Evolutionary conservation across 2,797 vertebrate genomes (phyloP).

Genomic region (Antennarius maculatus): DNA sequence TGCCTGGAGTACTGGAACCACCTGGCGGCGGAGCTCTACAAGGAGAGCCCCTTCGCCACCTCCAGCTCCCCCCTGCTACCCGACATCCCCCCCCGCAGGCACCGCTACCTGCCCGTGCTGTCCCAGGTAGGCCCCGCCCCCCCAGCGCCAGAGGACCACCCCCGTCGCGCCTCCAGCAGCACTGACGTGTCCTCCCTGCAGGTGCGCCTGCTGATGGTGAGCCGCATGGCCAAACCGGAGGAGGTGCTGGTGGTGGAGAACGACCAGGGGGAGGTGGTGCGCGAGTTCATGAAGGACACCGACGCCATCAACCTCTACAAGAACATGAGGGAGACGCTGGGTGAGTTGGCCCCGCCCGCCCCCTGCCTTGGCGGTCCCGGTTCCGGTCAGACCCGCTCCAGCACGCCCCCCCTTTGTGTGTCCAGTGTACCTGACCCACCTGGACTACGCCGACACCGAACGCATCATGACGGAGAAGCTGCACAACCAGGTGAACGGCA

Average conservation of each 20-base stretch:
- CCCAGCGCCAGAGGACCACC: no score
- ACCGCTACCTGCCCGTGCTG: conserved; percentile 94
- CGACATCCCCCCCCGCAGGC: conserved; percentile 93
- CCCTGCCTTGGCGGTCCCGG: not conserved
- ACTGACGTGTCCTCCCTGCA: conserved; percentile 6
- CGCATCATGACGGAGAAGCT: conserved; percentile 99
- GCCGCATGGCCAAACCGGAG: conserved; percentile 97
- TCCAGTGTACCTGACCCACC: conserved; percentile 94
- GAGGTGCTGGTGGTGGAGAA: conserved; percentile 98
- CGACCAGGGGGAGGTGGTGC: conserved; percentile 96
- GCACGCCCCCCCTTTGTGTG: not conserved
- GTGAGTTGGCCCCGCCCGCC: conserved; percentile 64
- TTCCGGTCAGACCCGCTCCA: no score
- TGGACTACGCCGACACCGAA: conserved; percentile 97
- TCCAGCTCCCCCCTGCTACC: conserved; percentile 93
- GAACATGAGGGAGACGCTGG: conserved; percentile 98
- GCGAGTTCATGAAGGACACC: conserved; percentile 99
- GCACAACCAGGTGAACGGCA: conserved; percentile 97
- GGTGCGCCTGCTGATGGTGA: conserved; percentile 97
- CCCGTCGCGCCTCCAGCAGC: no score
- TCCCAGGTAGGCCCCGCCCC: conserved; percentile 85
- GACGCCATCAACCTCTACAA: conserved; percentile 99
- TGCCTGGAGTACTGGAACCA: conserved; percentile 99
- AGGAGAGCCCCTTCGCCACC: conserved; percentile 95
- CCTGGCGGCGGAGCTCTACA: conserved; percentile 94